A percentile compares a stretch with the other conserved stretches of the same genome.
phyloP scores from a whole-genome alignment of 2,113 vertebrate species.

The Aegithalos caudatus region DNA sequence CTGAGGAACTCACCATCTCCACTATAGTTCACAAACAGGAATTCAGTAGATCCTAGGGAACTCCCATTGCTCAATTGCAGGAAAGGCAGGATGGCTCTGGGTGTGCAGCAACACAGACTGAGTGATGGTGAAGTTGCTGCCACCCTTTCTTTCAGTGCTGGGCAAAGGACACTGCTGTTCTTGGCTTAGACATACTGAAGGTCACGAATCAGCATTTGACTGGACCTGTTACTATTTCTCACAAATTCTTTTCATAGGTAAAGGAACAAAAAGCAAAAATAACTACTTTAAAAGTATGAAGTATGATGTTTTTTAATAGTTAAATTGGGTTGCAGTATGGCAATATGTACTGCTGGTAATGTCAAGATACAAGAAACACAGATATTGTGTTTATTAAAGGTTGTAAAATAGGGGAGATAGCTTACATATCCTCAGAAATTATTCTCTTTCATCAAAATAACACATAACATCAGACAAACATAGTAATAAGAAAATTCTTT shows the following conservation, averaged over 20 bases:
- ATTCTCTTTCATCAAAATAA: neutral
- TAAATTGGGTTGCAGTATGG: neutral
- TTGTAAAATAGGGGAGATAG: neutral
- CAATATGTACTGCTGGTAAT: neutral
- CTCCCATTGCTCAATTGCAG: neutral
- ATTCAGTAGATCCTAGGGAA: neutral
- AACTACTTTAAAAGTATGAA: neutral
- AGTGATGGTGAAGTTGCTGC: neutral
- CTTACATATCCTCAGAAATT: neutral
- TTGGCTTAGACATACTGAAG: neutral
- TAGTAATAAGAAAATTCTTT: neutral
- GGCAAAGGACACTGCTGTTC: neutral
- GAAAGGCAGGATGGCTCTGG: neutral
- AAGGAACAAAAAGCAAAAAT: neutral
- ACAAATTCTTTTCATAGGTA: neutral
- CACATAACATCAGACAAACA: neutral
- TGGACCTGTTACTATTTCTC: neutral
- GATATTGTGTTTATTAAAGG: neutral
- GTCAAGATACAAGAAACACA: neutral
- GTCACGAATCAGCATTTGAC: neutral
- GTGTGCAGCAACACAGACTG: neutral
- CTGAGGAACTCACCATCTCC: neutral
- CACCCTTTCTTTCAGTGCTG: neutral
- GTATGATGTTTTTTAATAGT: neutral
- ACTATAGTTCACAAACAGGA: neutral